Evolutionary conservation across 2,113 vertebrate species (phyloP).

Genomic region (Atractosteus spatula): DNA sequence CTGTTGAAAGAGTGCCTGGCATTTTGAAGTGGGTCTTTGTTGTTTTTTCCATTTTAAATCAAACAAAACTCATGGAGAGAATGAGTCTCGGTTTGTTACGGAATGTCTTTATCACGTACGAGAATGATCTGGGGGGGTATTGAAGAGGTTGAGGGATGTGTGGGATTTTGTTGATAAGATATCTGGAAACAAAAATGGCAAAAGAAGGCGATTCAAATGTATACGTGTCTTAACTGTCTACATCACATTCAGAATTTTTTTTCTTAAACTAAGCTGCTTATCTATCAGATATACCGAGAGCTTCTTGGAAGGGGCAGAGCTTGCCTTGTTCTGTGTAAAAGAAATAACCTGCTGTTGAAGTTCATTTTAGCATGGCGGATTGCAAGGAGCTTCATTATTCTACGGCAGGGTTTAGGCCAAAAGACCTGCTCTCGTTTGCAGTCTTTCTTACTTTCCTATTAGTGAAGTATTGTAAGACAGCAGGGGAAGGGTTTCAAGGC

Average conservation of each 20-base stretch:
- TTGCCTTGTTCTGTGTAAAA: no score
- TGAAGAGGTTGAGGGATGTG: background rate
- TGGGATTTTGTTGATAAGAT: slow-evolving; percentile 32
- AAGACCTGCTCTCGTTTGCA: no score
- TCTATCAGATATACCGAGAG: no score
- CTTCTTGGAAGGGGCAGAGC: no score
- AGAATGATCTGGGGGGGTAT: slow-evolving; percentile 7
- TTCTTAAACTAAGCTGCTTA: slow-evolving; percentile 4
- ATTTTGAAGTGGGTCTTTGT: slow-evolving; percentile 6
- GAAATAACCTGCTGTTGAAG: no score
- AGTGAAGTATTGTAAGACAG: no score
- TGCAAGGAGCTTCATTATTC: no score
- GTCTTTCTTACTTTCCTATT: no score
- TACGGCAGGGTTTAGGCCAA: no score
- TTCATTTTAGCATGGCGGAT: no score
- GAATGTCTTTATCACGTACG: slow-evolving; percentile 21
- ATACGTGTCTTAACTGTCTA: slow-evolving; percentile 26
- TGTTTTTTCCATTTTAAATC: slow-evolving; percentile 8
- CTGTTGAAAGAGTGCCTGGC: background rate
- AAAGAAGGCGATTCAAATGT: slow-evolving; percentile 13
- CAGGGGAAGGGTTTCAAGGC: no score
- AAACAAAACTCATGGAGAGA: background rate
- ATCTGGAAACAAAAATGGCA: slow-evolving; percentile 34
- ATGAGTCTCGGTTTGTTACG: background rate
- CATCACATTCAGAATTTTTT: background rate